Evolutionary conservation across 2,113 vertebrate genomes (phyloP).

Genomic region (Tachuris rubrigastra): DNA sequence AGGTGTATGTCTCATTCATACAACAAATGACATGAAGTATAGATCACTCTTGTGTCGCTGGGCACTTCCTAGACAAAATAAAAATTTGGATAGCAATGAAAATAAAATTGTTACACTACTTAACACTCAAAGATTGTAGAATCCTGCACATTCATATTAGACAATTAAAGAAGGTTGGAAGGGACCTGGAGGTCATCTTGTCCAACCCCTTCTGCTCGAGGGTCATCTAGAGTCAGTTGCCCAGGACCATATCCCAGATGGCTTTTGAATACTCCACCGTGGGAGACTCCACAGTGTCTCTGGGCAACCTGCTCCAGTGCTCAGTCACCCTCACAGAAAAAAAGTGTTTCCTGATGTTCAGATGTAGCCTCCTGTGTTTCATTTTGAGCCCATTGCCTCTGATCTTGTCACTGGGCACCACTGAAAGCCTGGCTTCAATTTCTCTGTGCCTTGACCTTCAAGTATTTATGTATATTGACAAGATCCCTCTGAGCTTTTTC

Average conservation of each 20-base stretch:
- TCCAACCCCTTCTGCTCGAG: neutral
- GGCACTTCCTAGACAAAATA: neutral
- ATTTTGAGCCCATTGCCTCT: neutral
- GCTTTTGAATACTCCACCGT: neutral
- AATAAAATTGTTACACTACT: neutral
- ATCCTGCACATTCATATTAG: neutral
- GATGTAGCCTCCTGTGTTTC: neutral
- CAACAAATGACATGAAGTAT: neutral
- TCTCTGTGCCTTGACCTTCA: neutral
- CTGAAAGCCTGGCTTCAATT: neutral
- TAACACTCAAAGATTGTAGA: neutral
- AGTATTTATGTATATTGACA: neutral
- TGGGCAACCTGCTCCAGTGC: neutral
- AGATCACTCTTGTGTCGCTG: neutral
- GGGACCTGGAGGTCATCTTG: neutral
- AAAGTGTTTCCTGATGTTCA: neutral
- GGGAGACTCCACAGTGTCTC: neutral
- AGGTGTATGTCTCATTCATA: neutral
- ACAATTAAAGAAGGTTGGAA: neutral
- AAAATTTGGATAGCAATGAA: neutral
- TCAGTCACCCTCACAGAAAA: neutral
- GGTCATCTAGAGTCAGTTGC: neutral
- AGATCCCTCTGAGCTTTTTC: neutral
- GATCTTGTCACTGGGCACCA: neutral
- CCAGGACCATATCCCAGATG: neutral